Percentiles rank a stretch among this genome's conserved stretches.
Conservation (phyloP, 2,888 invertebrate genomes). For the Zelleria hepariella region DNA sequence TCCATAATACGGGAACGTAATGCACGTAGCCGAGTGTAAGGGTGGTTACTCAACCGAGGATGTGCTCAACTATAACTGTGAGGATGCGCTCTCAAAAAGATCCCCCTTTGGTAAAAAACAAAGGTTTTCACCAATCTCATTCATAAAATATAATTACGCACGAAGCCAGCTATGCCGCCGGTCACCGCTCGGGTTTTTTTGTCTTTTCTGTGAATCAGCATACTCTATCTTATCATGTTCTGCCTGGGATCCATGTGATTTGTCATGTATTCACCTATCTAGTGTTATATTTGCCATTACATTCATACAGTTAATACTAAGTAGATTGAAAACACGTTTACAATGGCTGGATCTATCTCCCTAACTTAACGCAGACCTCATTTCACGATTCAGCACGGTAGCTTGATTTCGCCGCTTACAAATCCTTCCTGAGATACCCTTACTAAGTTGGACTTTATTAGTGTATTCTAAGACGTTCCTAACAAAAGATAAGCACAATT, state of each 20-base stretch:
- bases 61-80: background rate
- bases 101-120: background rate
- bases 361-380: background rate
- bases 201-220: too few relatives aligned
- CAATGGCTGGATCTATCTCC: too few relatives aligned
- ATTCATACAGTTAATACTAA: too few relatives aligned
- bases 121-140: background rate
- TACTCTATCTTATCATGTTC: too few relatives aligned
- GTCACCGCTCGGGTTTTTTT: too few relatives aligned
- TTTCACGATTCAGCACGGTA: background rate
- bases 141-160: too few relatives aligned
- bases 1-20: background rate
- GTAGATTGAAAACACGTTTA: too few relatives aligned
- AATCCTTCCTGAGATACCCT: background rate
- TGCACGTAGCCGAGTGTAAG: background rate
- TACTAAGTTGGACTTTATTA: background rate
- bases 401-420: background rate
- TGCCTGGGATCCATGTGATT: too few relatives aligned
- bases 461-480: background rate
- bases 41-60: background rate
- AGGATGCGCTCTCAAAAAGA: background rate
- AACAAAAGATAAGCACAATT: background rate
- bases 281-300: too few relatives aligned
- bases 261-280: too few relatives aligned
- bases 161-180: too few relatives aligned